These are phyloP conservation scores for Auanema freiburgensis DNA, from an alignment of 2,888 invertebrate species.

Conservation along the genomic window DNA sequence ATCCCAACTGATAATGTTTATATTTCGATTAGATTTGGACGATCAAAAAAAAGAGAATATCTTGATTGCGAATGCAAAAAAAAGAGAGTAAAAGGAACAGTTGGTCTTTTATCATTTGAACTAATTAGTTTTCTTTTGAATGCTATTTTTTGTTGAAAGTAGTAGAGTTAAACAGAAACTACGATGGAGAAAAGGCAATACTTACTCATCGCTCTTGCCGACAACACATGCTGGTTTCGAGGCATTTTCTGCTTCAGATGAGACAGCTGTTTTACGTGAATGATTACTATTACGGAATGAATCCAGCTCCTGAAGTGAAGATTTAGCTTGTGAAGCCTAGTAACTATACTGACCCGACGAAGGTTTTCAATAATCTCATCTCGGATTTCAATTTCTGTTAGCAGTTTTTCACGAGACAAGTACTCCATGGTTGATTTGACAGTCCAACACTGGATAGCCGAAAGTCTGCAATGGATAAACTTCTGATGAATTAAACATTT, in stretches of 20 bases:
- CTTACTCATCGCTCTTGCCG: slow-evolving; percentile 42
- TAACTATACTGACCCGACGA: slow-evolving; percentile 13
- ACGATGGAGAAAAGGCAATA: neutral
- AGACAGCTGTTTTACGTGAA: slow-evolving; percentile 53
- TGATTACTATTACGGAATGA: slow-evolving; percentile 28
- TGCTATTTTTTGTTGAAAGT: too few species aligned
- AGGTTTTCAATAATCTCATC: slow-evolving; percentile 47
- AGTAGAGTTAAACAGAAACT: neutral
- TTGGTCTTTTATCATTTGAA: too few species aligned
- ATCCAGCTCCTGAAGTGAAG: slow-evolving; percentile 26
- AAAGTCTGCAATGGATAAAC: too few species aligned
- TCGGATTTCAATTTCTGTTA: slow-evolving; percentile 38
- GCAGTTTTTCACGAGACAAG: slow-evolving; percentile 36
- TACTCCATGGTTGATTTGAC: slow-evolving; percentile 20
- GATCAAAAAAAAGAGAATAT: too few species aligned
- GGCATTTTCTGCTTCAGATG: slow-evolving; percentile 45
- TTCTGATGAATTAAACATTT: too few species aligned
- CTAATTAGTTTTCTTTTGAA: too few species aligned
- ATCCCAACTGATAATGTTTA: too few species aligned
- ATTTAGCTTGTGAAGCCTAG: neutral
- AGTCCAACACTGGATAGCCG: neutral
- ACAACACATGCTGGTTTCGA: slow-evolving; percentile 27
- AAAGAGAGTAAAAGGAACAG: neutral
- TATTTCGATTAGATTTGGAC: too few species aligned
- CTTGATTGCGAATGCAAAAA: neutral